Conservation (phyloP, 2,113 vertebrate genomes). For the Sprattus sprattus region DNA sequence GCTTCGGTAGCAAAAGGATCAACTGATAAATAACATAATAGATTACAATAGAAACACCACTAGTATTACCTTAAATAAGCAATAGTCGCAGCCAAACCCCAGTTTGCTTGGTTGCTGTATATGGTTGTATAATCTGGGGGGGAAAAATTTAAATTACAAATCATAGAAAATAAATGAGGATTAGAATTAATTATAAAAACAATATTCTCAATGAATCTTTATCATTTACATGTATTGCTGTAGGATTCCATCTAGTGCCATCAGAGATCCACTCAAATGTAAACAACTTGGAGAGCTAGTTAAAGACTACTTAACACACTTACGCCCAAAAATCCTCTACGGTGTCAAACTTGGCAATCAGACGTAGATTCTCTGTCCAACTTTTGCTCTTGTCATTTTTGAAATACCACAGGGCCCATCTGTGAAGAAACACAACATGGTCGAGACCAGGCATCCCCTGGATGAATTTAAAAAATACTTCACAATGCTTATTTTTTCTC, state of each 20-base stretch:
- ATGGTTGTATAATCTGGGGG: slow-evolving; percentile 78
- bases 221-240: not conserved
- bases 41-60: not conserved
- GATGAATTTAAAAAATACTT: not conserved
- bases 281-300: not conserved
- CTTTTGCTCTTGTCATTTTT: slow-evolving; percentile 83
- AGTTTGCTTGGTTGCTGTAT: slow-evolving; percentile 82
- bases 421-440: slow-evolving; percentile 46
- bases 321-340: slow-evolving; percentile 85
- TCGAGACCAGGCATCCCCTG: slow-evolving; percentile 39
- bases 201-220: not conserved
- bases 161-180: not conserved
- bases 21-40: not conserved
- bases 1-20: not conserved
- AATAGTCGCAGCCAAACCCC: slow-evolving; percentile 77
- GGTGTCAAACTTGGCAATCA: slow-evolving; percentile 81
- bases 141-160: slow-evolving; percentile 38
- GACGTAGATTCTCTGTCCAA: slow-evolving; percentile 79
- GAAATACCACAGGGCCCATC: slow-evolving; percentile 83
- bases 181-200: not conserved
- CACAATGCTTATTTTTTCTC: not conserved
- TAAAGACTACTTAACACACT: slow-evolving; percentile 49
- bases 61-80: slow-evolving; percentile 78
- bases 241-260: not conserved
- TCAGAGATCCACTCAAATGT: not conserved